phyloP scores from a whole-genome alignment of 2,797 vertebrate species.

The Tauraco hartlaubi region DNA sequence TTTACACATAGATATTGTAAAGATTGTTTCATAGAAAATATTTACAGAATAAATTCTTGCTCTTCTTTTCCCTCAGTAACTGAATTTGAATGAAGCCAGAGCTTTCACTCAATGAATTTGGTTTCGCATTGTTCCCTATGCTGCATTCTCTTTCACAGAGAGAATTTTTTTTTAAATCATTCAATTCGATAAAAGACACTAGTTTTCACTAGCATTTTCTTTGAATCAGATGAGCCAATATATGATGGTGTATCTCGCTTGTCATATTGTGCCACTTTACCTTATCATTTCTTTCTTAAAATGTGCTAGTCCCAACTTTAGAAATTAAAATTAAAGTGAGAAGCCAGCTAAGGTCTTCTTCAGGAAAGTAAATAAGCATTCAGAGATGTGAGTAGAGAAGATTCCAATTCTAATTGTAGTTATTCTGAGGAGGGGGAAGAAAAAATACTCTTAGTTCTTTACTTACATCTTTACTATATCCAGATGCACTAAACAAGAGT shows the following conservation, averaged over 20 bases:
- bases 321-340: not conserved
- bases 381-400: not conserved
- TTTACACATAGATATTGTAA: not conserved
- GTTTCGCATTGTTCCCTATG: not conserved
- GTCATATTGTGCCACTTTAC: not conserved
- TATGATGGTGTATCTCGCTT: not conserved
- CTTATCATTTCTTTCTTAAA: not conserved
- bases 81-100: not conserved
- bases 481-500: not conserved
- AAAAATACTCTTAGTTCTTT: not conserved
- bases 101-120: not conserved
- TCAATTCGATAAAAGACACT: not conserved
- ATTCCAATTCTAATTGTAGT: not conserved
- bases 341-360: not conserved
- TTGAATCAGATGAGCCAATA: not conserved
- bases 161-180: not conserved
- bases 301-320: not conserved
- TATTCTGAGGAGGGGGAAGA: accelerated
- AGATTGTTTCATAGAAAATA: not conserved
- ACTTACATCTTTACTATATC: not conserved
- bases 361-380: not conserved
- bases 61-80: not conserved
- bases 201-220: not conserved
- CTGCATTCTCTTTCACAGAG: not conserved
- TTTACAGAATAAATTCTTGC: not conserved